A percentile compares a stretch with the other conserved stretches of the same genome.
These are phyloP conservation scores for Erannis defoliaria DNA, from an alignment of 2,888 invertebrate genomes.

Conservation along the genomic window DNA sequence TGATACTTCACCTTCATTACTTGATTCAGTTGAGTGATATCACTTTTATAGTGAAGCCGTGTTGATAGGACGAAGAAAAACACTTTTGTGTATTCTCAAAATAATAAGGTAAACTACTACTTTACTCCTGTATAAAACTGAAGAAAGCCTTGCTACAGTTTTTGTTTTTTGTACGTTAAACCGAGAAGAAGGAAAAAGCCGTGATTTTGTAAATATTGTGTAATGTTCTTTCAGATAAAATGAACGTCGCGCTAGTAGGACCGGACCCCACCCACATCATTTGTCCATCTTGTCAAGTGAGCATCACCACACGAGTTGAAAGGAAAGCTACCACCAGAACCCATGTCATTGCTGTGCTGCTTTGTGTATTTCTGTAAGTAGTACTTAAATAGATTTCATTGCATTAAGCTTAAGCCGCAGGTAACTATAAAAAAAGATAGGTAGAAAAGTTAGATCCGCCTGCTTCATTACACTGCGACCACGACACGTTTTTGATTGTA, in stretches of 20 bases:
- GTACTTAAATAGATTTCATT: no score
- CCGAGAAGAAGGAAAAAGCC: no score
- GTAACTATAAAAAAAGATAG: no score
- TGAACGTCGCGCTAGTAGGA: constrained; percentile 58
- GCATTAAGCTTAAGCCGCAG: no score
- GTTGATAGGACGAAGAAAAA: constrained; percentile 3
- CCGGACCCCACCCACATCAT: constrained; percentile 69
- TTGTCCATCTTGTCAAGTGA: constrained; percentile 80
- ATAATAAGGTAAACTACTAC: not conserved
- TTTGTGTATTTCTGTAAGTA: constrained; percentile 67
- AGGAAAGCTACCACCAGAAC: constrained; percentile 77
- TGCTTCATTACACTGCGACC: no score
- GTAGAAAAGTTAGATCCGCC: no score
- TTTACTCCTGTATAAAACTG: no score
- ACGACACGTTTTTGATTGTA: no score
- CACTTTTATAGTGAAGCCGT: constrained; percentile 21
- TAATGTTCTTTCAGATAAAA: constrained; percentile 23
- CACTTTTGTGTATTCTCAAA: not conserved
- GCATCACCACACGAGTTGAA: constrained; percentile 69
- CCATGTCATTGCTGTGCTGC: constrained; percentile 79
- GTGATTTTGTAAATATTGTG: not conserved
- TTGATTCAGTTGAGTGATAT: constrained; percentile 26
- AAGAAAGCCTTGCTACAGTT: not conserved
- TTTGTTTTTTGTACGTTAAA: not conserved
- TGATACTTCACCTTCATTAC: constrained; percentile 7